These are phyloP conservation scores for Sitta europaea DNA, from an alignment of 2,113 vertebrate genomes.

Conservation along the genomic window DNA sequence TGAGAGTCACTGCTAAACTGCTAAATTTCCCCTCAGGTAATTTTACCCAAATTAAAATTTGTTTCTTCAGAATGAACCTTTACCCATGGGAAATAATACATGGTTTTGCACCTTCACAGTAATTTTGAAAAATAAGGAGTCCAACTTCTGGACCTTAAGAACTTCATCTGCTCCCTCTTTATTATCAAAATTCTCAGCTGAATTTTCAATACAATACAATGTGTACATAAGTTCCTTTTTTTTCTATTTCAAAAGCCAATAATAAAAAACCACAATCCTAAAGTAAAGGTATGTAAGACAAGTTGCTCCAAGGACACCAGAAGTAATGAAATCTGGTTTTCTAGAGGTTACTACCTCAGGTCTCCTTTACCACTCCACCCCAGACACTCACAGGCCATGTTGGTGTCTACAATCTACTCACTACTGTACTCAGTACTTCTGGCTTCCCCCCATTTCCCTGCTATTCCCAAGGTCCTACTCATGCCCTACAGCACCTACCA, in stretches of 20 bases:
- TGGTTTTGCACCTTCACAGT: not conserved
- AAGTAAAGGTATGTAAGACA: not conserved
- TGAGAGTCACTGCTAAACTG: not conserved
- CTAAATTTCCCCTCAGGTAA: not conserved
- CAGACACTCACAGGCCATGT: not conserved
- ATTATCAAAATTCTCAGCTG: not conserved
- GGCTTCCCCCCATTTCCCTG: not conserved
- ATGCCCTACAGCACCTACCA: not conserved
- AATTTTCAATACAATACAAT: not conserved
- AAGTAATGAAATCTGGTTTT: not conserved
- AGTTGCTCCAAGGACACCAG: not conserved
- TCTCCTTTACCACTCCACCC: not conserved
- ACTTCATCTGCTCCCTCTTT: not conserved
- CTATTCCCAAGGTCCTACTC: not conserved
- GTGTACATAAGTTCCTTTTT: not conserved
- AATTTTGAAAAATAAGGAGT: not conserved
- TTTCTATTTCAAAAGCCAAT: not conserved
- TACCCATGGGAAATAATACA: not conserved
- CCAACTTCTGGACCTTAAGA: not conserved
- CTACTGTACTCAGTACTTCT: not conserved
- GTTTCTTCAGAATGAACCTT: not conserved
- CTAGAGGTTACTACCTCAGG: not conserved
- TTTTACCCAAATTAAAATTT: not conserved
- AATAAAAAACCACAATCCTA: not conserved
- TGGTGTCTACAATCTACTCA: not conserved